A percentile compares a stretch with the other conserved stretches of the same genome.
Conservation (phyloP, 2,888 invertebrate species). For the Blomia tropicalis region DNA sequence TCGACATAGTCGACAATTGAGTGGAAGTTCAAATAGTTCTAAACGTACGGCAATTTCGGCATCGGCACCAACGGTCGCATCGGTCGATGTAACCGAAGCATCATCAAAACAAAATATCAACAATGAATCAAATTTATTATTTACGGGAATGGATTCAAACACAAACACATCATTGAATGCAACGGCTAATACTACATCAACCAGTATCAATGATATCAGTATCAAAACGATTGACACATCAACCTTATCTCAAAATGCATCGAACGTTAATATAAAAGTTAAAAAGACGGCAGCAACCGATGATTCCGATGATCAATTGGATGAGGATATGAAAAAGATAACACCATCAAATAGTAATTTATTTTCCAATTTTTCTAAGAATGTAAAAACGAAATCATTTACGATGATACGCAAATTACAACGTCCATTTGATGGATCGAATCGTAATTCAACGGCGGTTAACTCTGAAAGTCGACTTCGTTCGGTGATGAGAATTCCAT, state of each 20-base stretch:
- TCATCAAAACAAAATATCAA: background rate
- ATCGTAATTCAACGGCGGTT: background rate
- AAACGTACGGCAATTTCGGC: slow-evolving; percentile 1
- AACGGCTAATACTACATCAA: background rate
- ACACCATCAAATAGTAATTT: background rate
- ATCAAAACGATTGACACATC: background rate
- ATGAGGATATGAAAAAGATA: background rate
- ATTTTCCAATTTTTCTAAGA: background rate
- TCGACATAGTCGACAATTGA: background rate
- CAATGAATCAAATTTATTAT: background rate
- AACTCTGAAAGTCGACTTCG: background rate
- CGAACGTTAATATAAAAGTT: no score
- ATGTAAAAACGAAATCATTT: background rate
- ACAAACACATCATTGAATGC: background rate
- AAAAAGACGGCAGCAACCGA: no score
- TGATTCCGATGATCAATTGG: no score
- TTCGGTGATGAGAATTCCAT: background rate
- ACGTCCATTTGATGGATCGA: background rate
- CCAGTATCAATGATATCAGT: background rate
- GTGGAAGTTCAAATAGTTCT: background rate
- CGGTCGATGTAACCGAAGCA: background rate
- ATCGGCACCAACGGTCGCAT: slow-evolving; percentile 9
- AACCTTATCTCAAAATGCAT: no score
- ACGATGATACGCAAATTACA: background rate
- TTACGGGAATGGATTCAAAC: background rate